Conservation (phyloP, 2,797 vertebrate genomes). For the Enteromius thamalakanensis region DNA sequence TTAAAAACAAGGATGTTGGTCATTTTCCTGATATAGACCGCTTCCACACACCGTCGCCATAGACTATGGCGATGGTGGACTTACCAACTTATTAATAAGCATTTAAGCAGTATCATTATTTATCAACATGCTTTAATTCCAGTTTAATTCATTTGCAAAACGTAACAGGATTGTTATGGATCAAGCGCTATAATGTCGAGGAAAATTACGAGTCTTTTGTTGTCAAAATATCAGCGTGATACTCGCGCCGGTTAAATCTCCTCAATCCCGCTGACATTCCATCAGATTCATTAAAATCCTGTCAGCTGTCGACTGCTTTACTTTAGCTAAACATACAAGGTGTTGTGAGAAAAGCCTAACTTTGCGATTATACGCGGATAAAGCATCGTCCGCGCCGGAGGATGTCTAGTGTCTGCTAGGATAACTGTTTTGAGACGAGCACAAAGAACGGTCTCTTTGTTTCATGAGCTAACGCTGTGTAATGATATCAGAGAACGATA, state of each 20-base stretch:
- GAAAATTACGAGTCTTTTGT: slow-evolving; percentile 22
- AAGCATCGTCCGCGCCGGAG: not conserved
- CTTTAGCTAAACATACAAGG: not conserved
- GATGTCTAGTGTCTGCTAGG: slow-evolving; percentile 3
- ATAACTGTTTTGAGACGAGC: slow-evolving; percentile 8
- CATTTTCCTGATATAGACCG: not conserved
- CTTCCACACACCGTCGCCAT: slow-evolving; percentile 18
- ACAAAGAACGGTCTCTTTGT: slow-evolving; percentile 55
- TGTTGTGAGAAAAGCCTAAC: not conserved
- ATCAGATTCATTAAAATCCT: slow-evolving; percentile 30
- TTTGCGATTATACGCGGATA: not conserved
- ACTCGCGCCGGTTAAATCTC: slow-evolving; percentile 3
- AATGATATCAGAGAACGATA: not conserved
- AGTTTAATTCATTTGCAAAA: not conserved
- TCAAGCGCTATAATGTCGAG: not conserved
- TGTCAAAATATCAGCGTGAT: slow-evolving; percentile 35
- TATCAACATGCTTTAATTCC: not conserved
- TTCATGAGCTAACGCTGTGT: not conserved
- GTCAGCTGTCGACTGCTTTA: not conserved
- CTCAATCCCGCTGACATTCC: slow-evolving; percentile 30
- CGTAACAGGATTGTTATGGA: not conserved
- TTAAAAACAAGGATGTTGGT: slow-evolving; percentile 13
- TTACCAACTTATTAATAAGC: slow-evolving; percentile 29
- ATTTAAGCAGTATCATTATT: not conserved
- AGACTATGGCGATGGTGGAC: slow-evolving; percentile 19